phyloP scores from a whole-genome alignment of 2,888 invertebrate species.

The Plagodis dolabraria region DNA sequence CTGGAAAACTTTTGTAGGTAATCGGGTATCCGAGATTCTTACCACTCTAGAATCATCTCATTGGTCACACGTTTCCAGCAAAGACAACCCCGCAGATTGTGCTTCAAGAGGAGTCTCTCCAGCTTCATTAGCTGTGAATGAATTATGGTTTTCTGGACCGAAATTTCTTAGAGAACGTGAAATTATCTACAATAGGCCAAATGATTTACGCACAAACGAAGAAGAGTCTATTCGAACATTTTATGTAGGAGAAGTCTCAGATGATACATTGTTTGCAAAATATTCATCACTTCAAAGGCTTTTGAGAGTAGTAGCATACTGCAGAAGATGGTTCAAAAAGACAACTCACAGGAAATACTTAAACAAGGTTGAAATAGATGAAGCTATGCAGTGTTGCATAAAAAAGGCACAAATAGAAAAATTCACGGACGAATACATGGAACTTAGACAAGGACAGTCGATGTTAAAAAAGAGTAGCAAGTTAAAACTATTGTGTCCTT shows the following conservation, averaged over 20 bases:
- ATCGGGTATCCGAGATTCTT: background rate
- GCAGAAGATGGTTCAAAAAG: background rate
- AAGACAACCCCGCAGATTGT: background rate
- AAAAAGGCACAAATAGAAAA: background rate
- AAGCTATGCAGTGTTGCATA: background rate
- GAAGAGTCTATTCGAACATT: background rate
- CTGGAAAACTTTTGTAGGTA: background rate
- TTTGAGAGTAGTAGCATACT: background rate
- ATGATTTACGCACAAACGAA: background rate
- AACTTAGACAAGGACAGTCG: background rate
- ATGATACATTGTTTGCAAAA: conserved; percentile 1
- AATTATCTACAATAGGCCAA: background rate
- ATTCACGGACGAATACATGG: background rate
- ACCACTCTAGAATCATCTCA: background rate
- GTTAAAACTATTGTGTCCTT: background rate
- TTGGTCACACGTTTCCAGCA: background rate
- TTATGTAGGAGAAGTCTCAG: background rate
- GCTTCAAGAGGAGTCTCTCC: background rate
- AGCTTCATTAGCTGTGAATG: background rate
- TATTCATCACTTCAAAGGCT: background rate
- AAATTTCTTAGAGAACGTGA: background rate
- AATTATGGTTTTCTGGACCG: background rate
- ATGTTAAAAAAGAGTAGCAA: background rate
- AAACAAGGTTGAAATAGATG: background rate
- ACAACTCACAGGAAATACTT: background rate